A percentile compares a stretch with the other conserved stretches of the same genome.
Evolutionary conservation across 2,797 vertebrate species (phyloP).

Genomic region (Cyclura pinguis): DNA sequence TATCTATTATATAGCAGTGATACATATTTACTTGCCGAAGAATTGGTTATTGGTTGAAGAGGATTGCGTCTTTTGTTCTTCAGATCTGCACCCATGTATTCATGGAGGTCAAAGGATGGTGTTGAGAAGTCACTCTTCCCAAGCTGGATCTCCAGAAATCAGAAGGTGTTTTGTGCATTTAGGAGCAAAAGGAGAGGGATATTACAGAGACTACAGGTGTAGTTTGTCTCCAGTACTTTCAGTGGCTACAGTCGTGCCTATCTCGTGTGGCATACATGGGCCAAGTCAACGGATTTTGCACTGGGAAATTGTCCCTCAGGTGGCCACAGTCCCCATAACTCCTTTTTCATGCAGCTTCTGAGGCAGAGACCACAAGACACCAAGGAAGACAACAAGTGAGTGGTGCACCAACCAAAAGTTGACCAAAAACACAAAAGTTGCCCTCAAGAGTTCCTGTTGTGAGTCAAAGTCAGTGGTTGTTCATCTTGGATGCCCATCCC

Average conservation of each 20-base stretch:
- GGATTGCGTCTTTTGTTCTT: too few species aligned
- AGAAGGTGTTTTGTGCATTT: not conserved
- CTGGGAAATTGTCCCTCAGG: too few species aligned
- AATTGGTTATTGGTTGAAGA: not conserved
- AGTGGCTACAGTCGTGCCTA: not conserved
- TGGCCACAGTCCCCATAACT: too few species aligned
- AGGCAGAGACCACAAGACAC: accelerated
- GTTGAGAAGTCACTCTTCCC: too few species aligned
- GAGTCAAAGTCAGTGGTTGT: not conserved
- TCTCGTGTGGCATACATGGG: not conserved
- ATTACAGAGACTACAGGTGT: too few species aligned
- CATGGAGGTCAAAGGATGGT: too few species aligned
- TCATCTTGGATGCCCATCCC: not conserved
- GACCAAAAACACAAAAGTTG: not conserved
- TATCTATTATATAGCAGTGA: too few species aligned
- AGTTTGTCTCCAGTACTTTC: not conserved
- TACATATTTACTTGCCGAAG: not conserved
- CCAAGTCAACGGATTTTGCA: not conserved
- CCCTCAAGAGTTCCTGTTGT: not conserved
- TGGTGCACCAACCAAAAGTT: too few species aligned
- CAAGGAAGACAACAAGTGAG: not conserved
- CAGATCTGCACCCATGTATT: too few species aligned
- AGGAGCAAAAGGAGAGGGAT: too few species aligned
- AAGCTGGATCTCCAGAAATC: too few species aligned
- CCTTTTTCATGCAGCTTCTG: not conserved